Percentiles rank a stretch among this genome's conserved stretches.
Conservation (phyloP, 2,888 invertebrate species). For the Drosophila silvestris region DNA sequence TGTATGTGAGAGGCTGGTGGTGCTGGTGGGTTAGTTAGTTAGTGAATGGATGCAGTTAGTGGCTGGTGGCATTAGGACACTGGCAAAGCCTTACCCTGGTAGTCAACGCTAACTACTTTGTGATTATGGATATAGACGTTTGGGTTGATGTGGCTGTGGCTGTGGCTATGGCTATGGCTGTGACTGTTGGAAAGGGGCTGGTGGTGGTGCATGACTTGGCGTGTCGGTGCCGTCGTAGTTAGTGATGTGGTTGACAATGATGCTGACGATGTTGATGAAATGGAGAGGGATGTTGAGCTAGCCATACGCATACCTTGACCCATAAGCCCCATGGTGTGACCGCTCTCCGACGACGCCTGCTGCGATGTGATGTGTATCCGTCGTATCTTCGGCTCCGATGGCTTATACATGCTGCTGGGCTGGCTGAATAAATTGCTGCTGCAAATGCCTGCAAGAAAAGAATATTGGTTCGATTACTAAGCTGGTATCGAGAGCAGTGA, state of each 20-base stretch:
- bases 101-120: slow-evolving; percentile 74
- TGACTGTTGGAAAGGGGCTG: slow-evolving; percentile 22
- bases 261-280: slow-evolving; percentile 55
- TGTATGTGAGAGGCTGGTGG: slow-evolving; percentile 22
- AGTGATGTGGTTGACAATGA: slow-evolving; percentile 45
- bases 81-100: slow-evolving; percentile 69
- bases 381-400: slow-evolving; percentile 84
- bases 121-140: slow-evolving; percentile 68
- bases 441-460: slow-evolving; percentile 51
- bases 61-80: slow-evolving; percentile 26
- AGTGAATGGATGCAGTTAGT: slow-evolving; percentile 68
- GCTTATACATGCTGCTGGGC: slow-evolving; percentile 83
- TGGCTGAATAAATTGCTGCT: slow-evolving; percentile 67
- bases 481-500: background rate
- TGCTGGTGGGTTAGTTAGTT: slow-evolving; percentile 30
- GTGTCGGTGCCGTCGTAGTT: slow-evolving; percentile 46
- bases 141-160: slow-evolving; percentile 41
- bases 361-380: slow-evolving; percentile 78
- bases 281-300: slow-evolving; percentile 58
- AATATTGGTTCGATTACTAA: background rate
- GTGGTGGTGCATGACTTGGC: slow-evolving; percentile 52
- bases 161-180: slow-evolving; percentile 19
- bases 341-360: slow-evolving; percentile 78
- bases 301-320: slow-evolving; percentile 74
- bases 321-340: slow-evolving; percentile 39